Base-by-base conservation (phyloP, 2,797 vertebrate species). In the Amniataba percoides region DNA sequence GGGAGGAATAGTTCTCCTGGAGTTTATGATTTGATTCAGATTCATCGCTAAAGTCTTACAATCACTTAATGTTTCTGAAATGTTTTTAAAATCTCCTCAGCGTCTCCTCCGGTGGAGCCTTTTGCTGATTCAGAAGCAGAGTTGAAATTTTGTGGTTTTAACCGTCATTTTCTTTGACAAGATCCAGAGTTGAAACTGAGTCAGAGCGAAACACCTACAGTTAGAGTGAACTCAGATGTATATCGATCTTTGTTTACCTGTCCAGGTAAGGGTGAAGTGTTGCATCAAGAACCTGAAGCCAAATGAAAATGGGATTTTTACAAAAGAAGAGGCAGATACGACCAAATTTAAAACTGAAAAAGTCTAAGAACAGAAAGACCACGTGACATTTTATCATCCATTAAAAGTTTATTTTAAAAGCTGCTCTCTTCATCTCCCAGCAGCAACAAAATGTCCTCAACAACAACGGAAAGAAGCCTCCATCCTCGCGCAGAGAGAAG, bases 361-460 rank as follows among this genome's bases (percentile, higher is more conserved):
- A 10, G n/a, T 18, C 7, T 46, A 31, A 43, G 0, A 42, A 36
- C 31, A 18, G 10, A 31, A 66, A n/a, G 2, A 25, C 12, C 23
- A 27, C 2, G 12, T 2, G 2, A 19, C 2, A 15, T 25, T 43
- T 18, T 7, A 8, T 4, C 4, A 4, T 46, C 19, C 19, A 36
- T 0, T 65, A 2, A 53, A 49, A 36, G 4, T 14, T 7, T 49
- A 13, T 67, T n/a, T 36, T 68, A 49, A 72, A 65, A 52, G 27
- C 14, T 18, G 42, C 0, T 64, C 18, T 18, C 11, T 55, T 2
- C 5, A 1, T 62, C 39, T 39, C 53, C n/a, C 46, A 91, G 78
- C 94, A 97, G 92, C 95, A 95, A 81, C 96, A 97, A 84, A 95
- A 93, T 88, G 80, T 93, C 55, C 91, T 94, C 71, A 94, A 93